These are phyloP conservation scores for Epirrhoe tristata DNA, from an alignment of 2,888 invertebrate genomes.

Conservation along the genomic window DNA sequence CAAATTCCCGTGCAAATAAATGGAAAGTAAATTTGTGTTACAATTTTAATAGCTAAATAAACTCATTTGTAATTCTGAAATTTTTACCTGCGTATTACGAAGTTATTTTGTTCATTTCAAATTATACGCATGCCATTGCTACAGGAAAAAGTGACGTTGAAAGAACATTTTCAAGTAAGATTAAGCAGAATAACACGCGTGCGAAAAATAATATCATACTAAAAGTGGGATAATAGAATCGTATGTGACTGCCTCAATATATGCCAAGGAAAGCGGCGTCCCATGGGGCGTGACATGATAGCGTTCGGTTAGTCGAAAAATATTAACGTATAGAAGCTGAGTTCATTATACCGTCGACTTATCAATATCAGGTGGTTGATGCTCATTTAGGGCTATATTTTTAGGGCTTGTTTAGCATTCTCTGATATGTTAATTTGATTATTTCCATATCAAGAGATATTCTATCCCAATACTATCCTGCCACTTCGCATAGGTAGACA, in stretches of 20 bases:
- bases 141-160: background rate
- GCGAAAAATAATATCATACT: background rate
- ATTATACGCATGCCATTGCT: no score
- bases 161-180: background rate
- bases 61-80: slow-evolving; percentile 4
- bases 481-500: no score
- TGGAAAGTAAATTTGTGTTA: slow-evolving; percentile 5
- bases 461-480: no score
- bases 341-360: slow-evolving; percentile 36
- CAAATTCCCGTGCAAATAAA: slow-evolving; percentile 19
- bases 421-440: no score
- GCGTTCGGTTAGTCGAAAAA: slow-evolving; percentile 24
- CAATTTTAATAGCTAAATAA: slow-evolving; percentile 15
- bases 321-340: slow-evolving; percentile 32
- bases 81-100: background rate
- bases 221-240: background rate
- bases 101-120: background rate
- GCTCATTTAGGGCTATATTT: slow-evolving; percentile 10
- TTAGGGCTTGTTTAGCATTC: no score
- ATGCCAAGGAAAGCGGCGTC: slow-evolving; percentile 21
- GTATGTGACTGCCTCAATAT: slow-evolving; percentile 11
- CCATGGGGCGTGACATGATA: slow-evolving; percentile 15
- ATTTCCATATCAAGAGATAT: no score
- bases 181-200: background rate
- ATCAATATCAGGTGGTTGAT: slow-evolving; percentile 43